Percentiles rank a stretch among this genome's conserved stretches.
phyloP scores from a whole-genome alignment of 2,113 vertebrate species.

The Galeopterus variegatus region DNA sequence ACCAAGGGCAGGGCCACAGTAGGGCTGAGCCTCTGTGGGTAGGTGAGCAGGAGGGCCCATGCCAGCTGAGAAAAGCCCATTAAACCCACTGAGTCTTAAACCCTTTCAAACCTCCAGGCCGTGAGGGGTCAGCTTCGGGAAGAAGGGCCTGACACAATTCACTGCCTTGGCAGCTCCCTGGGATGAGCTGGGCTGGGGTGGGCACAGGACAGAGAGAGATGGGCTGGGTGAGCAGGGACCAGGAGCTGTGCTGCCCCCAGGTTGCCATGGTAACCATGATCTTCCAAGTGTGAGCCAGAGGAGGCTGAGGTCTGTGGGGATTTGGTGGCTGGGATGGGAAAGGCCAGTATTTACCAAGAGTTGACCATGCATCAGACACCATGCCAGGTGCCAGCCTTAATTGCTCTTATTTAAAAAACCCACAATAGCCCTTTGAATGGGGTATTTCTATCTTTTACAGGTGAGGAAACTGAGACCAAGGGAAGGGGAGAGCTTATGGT shows the following conservation, averaged over 20 bases:
- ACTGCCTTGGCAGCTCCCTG: neutral
- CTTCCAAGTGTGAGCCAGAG: neutral
- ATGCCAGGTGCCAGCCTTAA: accelerated
- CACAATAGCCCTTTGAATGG: accelerated
- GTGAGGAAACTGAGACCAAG: slow-evolving; percentile 9
- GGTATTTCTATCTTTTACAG: neutral
- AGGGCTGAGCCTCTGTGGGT: neutral
- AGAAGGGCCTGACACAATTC: neutral
- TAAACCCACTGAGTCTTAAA: neutral
- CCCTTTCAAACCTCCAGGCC: neutral
- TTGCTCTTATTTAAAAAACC: neutral
- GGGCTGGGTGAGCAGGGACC: neutral
- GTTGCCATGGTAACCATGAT: slow-evolving; percentile 77
- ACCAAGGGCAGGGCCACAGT: neutral
- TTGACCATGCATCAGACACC: accelerated
- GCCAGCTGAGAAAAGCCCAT: neutral
- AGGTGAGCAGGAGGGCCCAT: neutral
- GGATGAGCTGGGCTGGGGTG: neutral
- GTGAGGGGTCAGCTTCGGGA: neutral
- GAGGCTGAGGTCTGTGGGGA: slow-evolving; percentile 37
- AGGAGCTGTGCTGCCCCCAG: neutral
- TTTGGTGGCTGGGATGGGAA: neutral
- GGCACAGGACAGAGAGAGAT: neutral
- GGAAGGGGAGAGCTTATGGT: neutral
- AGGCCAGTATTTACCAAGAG: accelerated